phyloP scores from a whole-genome alignment of 2,888 invertebrate species.

The Timandra comae region DNA sequence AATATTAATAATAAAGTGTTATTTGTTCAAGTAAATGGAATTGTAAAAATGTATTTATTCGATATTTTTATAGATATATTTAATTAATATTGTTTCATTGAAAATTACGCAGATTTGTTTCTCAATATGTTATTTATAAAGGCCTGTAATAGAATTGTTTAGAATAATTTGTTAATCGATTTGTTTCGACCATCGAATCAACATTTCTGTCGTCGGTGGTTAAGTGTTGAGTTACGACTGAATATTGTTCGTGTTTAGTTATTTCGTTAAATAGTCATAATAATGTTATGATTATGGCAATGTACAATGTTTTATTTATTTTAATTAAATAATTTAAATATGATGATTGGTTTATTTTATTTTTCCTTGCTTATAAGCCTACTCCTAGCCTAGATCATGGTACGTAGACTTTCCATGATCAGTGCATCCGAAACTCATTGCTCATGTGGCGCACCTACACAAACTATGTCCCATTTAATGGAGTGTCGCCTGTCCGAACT shows the following conservation, averaged over 20 bases:
- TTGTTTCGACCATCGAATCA: conserved; percentile 28
- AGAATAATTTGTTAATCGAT: conserved; percentile 1
- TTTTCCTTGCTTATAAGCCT: too few relatives aligned
- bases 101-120: too few relatives aligned
- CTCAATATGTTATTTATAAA: conserved; percentile 2
- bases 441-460: too few relatives aligned
- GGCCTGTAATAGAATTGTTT: conserved; percentile 23
- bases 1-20: conserved; percentile 13
- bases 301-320: conserved; percentile 37
- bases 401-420: too few relatives aligned
- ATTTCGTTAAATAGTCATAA: conserved; percentile 3
- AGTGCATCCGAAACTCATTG: too few relatives aligned
- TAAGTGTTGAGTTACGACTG: too few relatives aligned
- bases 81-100: conserved; percentile 13
- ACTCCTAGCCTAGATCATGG: too few relatives aligned
- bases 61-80: conserved; percentile 39
- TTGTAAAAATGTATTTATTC: conserved; percentile 32
- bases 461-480: too few relatives aligned
- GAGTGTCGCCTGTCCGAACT: too few relatives aligned
- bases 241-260: conserved; percentile 29
- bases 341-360: conserved; percentile 10
- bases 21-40: conserved; percentile 30
- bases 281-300: conserved; percentile 33
- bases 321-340: conserved; percentile 39
- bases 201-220: too few relatives aligned